Evolutionary conservation across 2,113 vertebrate species (phyloP).

Genomic region (Poeciliopsis turrubarensis): DNA sequence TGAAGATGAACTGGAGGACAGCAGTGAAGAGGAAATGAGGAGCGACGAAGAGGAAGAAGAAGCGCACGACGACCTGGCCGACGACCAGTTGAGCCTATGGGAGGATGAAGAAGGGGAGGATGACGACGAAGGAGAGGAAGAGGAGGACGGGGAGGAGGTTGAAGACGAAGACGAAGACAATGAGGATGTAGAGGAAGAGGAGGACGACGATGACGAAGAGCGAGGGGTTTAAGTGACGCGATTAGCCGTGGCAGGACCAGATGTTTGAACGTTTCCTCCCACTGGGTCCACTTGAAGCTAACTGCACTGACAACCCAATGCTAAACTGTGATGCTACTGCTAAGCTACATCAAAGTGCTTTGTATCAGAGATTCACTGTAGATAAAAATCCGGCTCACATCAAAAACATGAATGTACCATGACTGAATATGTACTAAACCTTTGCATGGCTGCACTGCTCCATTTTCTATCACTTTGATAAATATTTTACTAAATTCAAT

Average conservation of each 20-base stretch:
- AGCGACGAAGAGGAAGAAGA: conserved; percentile 67
- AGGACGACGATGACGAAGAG: conserved; percentile 12
- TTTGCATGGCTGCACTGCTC: conserved; percentile 18
- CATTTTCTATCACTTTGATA: conserved; percentile 31
- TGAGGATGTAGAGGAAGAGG: background rate
- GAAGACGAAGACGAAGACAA: background rate
- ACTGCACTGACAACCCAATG: conserved; percentile 8
- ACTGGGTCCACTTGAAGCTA: background rate
- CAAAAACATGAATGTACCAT: conserved; percentile 36
- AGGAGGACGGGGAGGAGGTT: background rate
- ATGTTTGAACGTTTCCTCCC: background rate
- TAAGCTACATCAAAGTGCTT: conserved; percentile 38
- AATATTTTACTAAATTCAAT: background rate
- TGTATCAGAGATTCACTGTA: conserved; percentile 5
- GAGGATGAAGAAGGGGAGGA: conserved; percentile 64
- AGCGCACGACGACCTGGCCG: conserved; percentile 14
- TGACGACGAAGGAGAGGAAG: conserved; percentile 17
- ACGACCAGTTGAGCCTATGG: conserved; percentile 47
- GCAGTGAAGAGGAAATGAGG: conserved; percentile 65
- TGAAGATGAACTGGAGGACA: conserved; percentile 52
- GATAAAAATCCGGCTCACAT: background rate
- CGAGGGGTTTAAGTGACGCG: conserved; percentile 3
- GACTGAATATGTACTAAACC: conserved; percentile 8
- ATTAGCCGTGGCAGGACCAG: background rate
- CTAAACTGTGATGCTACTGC: conserved; percentile 17